phyloP scores from a whole-genome alignment of 2,797 vertebrate genomes.

The Alca torda region DNA sequence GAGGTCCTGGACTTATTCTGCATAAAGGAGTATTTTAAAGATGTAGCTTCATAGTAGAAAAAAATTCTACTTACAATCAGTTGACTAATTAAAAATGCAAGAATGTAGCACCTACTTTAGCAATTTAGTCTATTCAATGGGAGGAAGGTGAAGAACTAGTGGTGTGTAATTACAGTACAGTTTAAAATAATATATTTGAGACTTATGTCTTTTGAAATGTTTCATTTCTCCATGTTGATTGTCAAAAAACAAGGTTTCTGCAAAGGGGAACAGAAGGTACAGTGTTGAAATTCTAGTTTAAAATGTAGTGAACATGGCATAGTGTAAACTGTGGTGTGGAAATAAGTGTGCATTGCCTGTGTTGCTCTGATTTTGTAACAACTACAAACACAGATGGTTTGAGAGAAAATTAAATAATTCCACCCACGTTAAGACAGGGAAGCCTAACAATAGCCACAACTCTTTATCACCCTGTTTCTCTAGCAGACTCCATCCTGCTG shows the following conservation, averaged over 20 bases:
- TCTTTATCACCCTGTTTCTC: not conserved
- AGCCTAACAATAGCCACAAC: slow-evolving; percentile 14
- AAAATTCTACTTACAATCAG: not conserved
- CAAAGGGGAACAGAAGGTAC: not conserved
- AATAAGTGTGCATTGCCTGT: not conserved
- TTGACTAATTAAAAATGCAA: slow-evolving; percentile 26
- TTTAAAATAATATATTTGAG: not conserved
- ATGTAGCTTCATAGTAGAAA: not conserved
- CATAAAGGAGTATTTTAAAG: not conserved
- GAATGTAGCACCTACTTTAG: not conserved
- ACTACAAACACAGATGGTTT: slow-evolving; percentile 15
- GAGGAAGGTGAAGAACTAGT: not conserved
- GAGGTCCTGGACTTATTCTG: not conserved
- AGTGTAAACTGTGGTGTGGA: not conserved
- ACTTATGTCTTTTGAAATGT: not conserved
- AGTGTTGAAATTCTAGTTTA: not conserved
- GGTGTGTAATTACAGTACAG: not conserved
- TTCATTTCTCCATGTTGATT: not conserved
- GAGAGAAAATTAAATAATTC: slow-evolving; percentile 15
- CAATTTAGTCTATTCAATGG: not conserved
- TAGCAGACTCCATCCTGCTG: not conserved
- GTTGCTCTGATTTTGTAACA: not conserved
- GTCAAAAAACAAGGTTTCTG: not conserved
- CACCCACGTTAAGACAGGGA: not conserved
- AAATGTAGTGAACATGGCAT: not conserved